Percentiles rank a stretch among this genome's conserved stretches.
These are phyloP conservation scores for Drosophila borealis DNA, from an alignment of 2,888 invertebrate species.

Conservation along the genomic window DNA sequence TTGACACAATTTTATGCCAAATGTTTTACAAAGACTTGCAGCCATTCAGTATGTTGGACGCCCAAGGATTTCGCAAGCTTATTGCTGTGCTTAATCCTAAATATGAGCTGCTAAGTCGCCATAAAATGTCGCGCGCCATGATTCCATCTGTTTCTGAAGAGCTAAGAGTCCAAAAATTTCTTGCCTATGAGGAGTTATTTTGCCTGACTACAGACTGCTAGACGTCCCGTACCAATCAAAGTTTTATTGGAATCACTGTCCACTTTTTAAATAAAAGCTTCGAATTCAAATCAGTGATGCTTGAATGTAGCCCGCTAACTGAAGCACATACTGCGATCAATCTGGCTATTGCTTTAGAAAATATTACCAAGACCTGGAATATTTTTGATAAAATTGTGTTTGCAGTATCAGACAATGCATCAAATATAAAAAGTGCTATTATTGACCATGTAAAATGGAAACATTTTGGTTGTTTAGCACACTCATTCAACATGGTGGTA, in stretches of 20 bases:
- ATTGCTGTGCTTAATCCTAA: neutral
- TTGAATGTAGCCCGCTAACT: neutral
- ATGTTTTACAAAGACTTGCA: too few relatives aligned
- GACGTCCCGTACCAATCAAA: neutral
- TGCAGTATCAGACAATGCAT: too few relatives aligned
- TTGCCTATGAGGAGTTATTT: neutral
- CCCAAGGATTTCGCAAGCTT: neutral
- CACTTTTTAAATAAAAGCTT: neutral
- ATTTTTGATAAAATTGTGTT: too few relatives aligned
- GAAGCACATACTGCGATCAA: neutral
- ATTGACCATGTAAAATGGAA: too few relatives aligned
- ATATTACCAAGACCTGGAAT: too few relatives aligned
- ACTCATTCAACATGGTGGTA: too few relatives aligned
- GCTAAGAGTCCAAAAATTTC: neutral
- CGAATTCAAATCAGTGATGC: neutral
- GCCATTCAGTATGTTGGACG: too few relatives aligned
- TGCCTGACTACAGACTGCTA: neutral
- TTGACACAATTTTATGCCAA: too few relatives aligned
- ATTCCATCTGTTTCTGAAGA: neutral
- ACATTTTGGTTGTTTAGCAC: too few relatives aligned
- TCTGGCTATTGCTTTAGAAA: neutral
- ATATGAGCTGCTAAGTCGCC: neutral
- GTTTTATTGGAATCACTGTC: neutral
- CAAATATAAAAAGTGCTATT: too few relatives aligned
- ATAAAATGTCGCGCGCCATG: neutral